Percentiles rank a stretch among this genome's conserved stretches.
Conservation (phyloP, 2,113 vertebrate genomes). For the Caranx melampygus region DNA sequence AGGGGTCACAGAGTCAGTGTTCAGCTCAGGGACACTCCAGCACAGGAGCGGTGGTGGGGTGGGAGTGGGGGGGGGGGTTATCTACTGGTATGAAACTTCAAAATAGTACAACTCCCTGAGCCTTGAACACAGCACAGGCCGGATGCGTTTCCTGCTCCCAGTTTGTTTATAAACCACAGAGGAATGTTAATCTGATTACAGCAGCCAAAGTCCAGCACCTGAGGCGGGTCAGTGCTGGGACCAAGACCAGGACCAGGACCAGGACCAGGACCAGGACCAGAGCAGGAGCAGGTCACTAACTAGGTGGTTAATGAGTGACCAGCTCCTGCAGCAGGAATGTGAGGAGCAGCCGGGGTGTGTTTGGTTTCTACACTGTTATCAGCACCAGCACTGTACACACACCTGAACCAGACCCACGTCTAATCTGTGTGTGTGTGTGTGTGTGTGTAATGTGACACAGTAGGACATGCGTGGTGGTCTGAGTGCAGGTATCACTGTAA, state of each 20-base stretch:
- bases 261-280: too few relatives aligned
- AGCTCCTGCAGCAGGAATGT: slow-evolving; percentile 8
- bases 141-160: neutral
- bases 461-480: neutral
- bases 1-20: neutral
- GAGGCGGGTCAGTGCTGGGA: too few relatives aligned
- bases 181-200: slow-evolving; percentile 12
- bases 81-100: neutral
- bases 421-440: neutral
- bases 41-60: neutral
- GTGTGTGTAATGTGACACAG: neutral
- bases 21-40: neutral
- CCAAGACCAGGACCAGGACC: too few relatives aligned
- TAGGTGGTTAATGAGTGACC: slow-evolving; percentile 48
- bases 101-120: neutral
- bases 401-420: neutral
- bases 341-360: neutral
- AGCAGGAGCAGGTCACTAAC: slow-evolving; percentile 26
- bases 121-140: neutral
- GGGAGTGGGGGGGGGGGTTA: too few relatives aligned
- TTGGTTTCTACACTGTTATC: slow-evolving; percentile 28
- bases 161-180: neutral
- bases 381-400: neutral
- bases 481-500: slow-evolving; percentile 19
- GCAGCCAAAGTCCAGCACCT: too few relatives aligned